Evolutionary conservation across 2,113 vertebrate genomes (phyloP), one percentile per base, ranked within the genome.

Genomic region (Acanthochromis polyacanthus): DNA sequence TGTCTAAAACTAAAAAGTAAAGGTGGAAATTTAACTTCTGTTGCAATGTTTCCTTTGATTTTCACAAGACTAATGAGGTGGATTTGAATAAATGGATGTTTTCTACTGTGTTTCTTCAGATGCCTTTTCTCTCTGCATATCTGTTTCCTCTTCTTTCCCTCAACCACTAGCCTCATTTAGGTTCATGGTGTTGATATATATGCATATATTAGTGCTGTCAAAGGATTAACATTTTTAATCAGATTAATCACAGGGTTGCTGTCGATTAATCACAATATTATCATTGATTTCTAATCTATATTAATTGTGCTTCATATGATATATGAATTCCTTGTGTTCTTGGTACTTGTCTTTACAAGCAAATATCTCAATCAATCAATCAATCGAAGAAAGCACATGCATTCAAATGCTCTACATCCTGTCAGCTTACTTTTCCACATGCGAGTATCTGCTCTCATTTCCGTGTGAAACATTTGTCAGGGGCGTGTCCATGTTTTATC

Each of bases 381-480:
- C n/a, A 57, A 20, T 12, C 48, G n/a, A 38, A 25, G 17, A 23
- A 68, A 11, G 11, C 17, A 40, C 16, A 0, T 32, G 7, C 7
- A 43, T 48, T 59, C 53, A 30, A 23, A 57, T 61, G 46, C 63
- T 74, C 66, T 36, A 25, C 14, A 70, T 69, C 53, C 16, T 80
- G 20, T 30, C 50, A 10, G 36, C 46, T 74, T 55, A 38, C 22
- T 77, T 57, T 64, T 48, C n/a, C 15, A 30, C 15, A 11, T 22
- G 2, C 5, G 17, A 55, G 30, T 62, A 23, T 70, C 17, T 61
- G 1, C 36, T 38, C 22, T 82, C 62, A 30, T 36, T 43, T 58
- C 40, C 17, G 51, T 56, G 48, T 74, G 38, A 63, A 59, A 67
- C 16, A 38, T 38, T 67, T 28, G n/a, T 40, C 57, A 28, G 36